A percentile compares a stretch with the other conserved stretches of the same genome.
These are phyloP conservation scores for Platypus cylindrus DNA, from an alignment of 2,888 invertebrate species.

Conservation along the genomic window DNA sequence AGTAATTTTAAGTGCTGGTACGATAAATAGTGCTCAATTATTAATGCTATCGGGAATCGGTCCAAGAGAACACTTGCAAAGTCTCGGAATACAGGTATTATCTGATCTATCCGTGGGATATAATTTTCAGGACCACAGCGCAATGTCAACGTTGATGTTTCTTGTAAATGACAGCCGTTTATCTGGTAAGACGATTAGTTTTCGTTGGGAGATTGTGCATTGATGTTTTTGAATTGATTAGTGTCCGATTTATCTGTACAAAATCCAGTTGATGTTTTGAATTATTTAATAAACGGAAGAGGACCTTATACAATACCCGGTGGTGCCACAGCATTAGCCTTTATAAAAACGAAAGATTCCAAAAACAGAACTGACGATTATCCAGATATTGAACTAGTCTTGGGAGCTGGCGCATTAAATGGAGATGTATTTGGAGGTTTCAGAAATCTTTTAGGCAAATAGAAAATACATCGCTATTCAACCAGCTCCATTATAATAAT, in stretches of 20 bases:
- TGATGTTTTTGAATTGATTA: slow-evolving; percentile 1
- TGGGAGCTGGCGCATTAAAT: slow-evolving; percentile 63
- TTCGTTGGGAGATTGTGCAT: background rate
- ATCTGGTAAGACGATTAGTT: slow-evolving; percentile 28
- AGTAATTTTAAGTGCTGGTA: slow-evolving; percentile 67
- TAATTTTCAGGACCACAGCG: slow-evolving; percentile 72
- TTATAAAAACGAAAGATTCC: slow-evolving; percentile 53
- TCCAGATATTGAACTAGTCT: slow-evolving; percentile 69
- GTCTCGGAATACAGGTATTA: slow-evolving; percentile 47
- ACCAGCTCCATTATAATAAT: background rate
- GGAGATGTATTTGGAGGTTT: slow-evolving; percentile 59
- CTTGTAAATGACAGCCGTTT: slow-evolving; percentile 55
- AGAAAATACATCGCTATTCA: no score
- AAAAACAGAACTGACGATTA: slow-evolving; percentile 37
- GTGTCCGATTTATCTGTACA: slow-evolving; percentile 46
- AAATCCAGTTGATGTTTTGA: slow-evolving; percentile 44
- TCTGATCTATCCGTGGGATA: slow-evolving; percentile 63
- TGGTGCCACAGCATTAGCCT: slow-evolving; percentile 65
- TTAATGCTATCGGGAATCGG: slow-evolving; percentile 78
- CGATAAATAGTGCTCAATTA: slow-evolving; percentile 74
- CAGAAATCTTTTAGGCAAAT: slow-evolving; percentile 46
- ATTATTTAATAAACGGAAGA: slow-evolving; percentile 47
- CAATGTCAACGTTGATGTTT: slow-evolving; percentile 59
- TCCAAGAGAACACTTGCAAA: slow-evolving; percentile 46
- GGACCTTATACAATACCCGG: slow-evolving; percentile 65